A percentile compares a stretch with the other conserved stretches of the same genome.
These are phyloP conservation scores for Hippocampus abdominalis DNA, from an alignment of 2,113 vertebrate species.

Conservation along the genomic window DNA sequence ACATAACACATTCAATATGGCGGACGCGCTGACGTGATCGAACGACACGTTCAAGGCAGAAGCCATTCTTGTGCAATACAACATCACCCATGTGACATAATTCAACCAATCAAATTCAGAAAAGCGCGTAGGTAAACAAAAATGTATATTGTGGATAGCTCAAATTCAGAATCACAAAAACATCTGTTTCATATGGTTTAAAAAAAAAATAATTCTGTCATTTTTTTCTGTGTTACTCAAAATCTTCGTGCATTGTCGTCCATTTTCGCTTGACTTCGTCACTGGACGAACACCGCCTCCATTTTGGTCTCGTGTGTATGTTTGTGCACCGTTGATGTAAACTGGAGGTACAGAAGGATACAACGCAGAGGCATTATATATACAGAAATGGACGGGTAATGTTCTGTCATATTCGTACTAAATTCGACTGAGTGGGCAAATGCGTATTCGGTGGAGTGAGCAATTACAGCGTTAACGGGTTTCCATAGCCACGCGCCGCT, in stretches of 20 bases:
- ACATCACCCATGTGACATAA: too few relatives aligned
- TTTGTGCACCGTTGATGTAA: constrained; percentile 22
- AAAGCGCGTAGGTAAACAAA: too few relatives aligned
- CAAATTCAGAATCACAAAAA: too few relatives aligned
- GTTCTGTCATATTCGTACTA: accelerated
- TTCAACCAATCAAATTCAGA: too few relatives aligned
- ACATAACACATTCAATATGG: not conserved
- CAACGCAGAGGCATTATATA: constrained; percentile 14
- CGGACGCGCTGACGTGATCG: too few relatives aligned
- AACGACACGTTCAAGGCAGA: too few relatives aligned
- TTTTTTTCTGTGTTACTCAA: not conserved
- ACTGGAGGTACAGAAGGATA: constrained; percentile 21
- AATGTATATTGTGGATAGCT: too few relatives aligned
- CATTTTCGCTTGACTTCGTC: constrained; percentile 41
- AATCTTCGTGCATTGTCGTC: constrained; percentile 16
- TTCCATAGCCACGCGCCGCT: constrained; percentile 58
- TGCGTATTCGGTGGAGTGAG: not conserved
- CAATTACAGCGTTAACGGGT: constrained; percentile 3
- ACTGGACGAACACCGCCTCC: constrained; percentile 29
- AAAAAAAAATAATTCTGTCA: too few relatives aligned
- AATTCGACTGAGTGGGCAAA: accelerated
- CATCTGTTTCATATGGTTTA: too few relatives aligned
- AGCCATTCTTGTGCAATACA: too few relatives aligned
- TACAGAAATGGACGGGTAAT: constrained; percentile 69
- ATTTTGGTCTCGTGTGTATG: constrained; percentile 55